A percentile compares a stretch with the other conserved stretches of the same genome.
phyloP scores from a whole-genome alignment of 2,888 invertebrate genomes.

The Ophraella communa region DNA sequence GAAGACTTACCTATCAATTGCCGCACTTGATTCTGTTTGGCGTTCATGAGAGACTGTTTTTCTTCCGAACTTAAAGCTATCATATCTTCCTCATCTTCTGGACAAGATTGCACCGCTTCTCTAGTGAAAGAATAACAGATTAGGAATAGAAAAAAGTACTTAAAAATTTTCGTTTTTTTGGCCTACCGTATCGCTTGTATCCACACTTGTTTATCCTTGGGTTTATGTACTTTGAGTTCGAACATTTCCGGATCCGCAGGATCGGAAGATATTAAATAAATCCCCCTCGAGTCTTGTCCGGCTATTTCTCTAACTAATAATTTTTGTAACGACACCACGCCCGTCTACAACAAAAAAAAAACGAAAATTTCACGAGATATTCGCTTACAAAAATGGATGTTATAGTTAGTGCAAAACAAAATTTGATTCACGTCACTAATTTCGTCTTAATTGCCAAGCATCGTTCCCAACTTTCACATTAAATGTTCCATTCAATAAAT shows the following conservation, averaged over 20 bases:
- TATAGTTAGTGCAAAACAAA: no score
- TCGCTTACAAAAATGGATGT: not conserved
- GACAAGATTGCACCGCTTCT: conserved; percentile 83
- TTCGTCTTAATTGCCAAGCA: no score
- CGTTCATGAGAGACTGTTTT: conserved; percentile 75
- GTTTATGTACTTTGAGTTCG: conserved; percentile 85
- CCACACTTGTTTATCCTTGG: conserved; percentile 90
- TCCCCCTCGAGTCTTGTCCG: conserved; percentile 84
- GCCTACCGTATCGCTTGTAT: conserved; percentile 81
- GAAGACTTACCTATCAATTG: conserved; percentile 76
- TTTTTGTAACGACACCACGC: conserved; percentile 91
- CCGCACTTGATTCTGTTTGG: conserved; percentile 79
- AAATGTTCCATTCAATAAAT: no score
- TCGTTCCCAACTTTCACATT: no score
- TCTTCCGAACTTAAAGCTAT: conserved; percentile 78
- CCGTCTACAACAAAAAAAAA: conserved; percentile 70
- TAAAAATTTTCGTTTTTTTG: no score
- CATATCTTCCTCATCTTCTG: conserved; percentile 80
- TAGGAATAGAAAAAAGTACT: no score
- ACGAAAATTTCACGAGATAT: conserved; percentile 41
- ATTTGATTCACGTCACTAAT: no score
- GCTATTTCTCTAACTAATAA: conserved; percentile 93
- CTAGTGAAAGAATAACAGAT: no score
- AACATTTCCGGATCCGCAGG: conserved; percentile 96
- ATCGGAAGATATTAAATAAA: conserved; percentile 92